These are phyloP conservation scores for Diogma glabrata DNA, from an alignment of 2,888 invertebrate species.

Conservation along the genomic window DNA sequence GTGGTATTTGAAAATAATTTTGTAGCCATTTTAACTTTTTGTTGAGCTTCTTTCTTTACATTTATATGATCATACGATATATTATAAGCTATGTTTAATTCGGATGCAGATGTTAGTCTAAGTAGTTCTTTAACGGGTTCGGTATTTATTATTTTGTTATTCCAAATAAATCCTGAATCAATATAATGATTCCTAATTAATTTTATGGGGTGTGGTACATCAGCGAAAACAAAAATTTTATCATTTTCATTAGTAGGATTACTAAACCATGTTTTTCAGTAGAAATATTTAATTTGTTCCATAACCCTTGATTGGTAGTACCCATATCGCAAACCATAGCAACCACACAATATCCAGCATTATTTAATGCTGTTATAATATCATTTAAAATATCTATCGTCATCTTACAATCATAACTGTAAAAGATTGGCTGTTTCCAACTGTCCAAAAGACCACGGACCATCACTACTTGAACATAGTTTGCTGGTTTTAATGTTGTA, in stretches of 20 bases:
- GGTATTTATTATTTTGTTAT: too few relatives aligned
- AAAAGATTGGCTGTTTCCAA: conserved; percentile 25
- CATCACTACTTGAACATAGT: conserved; percentile 23
- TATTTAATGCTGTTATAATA: conserved; percentile 17
- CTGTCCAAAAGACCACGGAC: conserved; percentile 19
- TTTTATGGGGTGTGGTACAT: not conserved
- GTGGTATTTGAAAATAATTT: not conserved
- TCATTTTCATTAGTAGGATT: not conserved
- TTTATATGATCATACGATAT: not conserved
- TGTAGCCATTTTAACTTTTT: conserved; percentile 1
- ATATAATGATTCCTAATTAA: not conserved
- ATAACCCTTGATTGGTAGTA: conserved; percentile 7
- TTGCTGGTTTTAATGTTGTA: conserved; percentile 17
- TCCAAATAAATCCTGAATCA: not conserved
- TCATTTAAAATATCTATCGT: conserved; percentile 17
- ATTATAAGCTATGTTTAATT: not conserved
- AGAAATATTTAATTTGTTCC: not conserved
- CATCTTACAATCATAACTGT: conserved; percentile 21
- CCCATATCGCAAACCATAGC: conserved; percentile 22
- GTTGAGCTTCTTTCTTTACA: not conserved
- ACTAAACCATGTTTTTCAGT: too few relatives aligned
- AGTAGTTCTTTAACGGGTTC: too few relatives aligned
- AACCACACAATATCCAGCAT: conserved; percentile 21
- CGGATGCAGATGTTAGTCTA: too few relatives aligned
- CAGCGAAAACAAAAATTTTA: not conserved